phyloP scores from a whole-genome alignment of 1,140 invertebrate species.

The Saccostrea echinata region DNA sequence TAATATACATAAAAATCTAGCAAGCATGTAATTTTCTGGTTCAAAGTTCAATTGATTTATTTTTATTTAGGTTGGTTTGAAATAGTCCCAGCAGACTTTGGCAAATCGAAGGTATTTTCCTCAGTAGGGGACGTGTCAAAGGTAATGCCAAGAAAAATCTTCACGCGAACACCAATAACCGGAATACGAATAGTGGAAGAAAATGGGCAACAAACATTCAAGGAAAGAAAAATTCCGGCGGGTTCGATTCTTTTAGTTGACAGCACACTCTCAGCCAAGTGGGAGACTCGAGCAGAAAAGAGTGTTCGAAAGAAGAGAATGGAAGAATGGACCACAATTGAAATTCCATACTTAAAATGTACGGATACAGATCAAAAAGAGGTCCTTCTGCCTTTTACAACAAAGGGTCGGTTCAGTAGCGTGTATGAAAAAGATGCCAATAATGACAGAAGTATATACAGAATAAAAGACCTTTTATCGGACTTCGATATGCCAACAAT shows the following conservation, averaged over 20 bases:
- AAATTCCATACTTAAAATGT: constrained; percentile 73
- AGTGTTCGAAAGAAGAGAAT: constrained; percentile 70
- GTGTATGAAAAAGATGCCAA: constrained; percentile 69
- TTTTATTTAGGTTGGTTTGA: constrained; percentile 72
- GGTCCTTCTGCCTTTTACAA: constrained; percentile 68
- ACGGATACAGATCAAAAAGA: constrained; percentile 65
- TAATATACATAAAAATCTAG: no score
- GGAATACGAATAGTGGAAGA: constrained; percentile 62
- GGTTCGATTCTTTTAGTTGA: constrained; percentile 66
- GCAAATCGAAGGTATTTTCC: constrained; percentile 61
- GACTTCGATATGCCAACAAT: constrained; percentile 70
- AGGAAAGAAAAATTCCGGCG: constrained; percentile 69
- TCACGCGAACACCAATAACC: constrained; percentile 70
- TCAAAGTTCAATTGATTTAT: neutral
- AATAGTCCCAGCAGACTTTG: constrained; percentile 71
- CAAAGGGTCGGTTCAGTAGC: constrained; percentile 72
- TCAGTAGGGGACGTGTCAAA: constrained; percentile 71
- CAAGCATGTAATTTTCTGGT: no score
- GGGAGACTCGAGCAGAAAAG: constrained; percentile 67
- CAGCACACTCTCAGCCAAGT: constrained; percentile 71
- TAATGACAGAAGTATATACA: constrained; percentile 67
- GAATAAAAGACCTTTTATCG: constrained; percentile 71
- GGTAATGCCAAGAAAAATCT: constrained; percentile 68
- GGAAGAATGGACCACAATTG: constrained; percentile 67
- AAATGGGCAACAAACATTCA: constrained; percentile 62